Evolutionary conservation across 1,140 invertebrate genomes (phyloP).

Genomic region (Ditylenchus dipsaci): DNA sequence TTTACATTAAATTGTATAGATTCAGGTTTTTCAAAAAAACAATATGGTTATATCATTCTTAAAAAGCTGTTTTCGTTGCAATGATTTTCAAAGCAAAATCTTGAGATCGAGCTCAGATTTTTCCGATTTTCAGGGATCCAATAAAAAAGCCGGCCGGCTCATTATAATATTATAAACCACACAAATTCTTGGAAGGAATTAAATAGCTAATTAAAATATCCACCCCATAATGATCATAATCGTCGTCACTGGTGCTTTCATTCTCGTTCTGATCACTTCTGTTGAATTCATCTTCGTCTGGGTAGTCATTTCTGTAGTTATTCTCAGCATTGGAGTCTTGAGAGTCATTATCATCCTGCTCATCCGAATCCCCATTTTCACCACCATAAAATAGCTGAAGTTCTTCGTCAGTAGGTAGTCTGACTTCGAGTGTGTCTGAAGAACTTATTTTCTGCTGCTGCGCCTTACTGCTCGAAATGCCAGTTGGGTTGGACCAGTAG

Average conservation of each 20-base stretch:
- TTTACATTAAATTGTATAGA: no score
- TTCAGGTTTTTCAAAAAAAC: no score
- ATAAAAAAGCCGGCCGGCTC: no score
- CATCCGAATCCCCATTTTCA: slow-evolving; percentile 30
- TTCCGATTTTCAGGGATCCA: no score
- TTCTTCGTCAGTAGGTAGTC: slow-evolving; percentile 26
- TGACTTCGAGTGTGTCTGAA: slow-evolving; percentile 5
- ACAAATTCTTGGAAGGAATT: no score
- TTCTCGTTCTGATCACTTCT: slow-evolving; percentile 19
- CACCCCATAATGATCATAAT: neutral
- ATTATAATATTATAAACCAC: no score
- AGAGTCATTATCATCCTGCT: slow-evolving; percentile 33
- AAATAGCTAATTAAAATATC: no score
- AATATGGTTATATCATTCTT: no score
- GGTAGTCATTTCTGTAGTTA: slow-evolving; percentile 47
- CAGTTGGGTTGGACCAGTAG: slow-evolving; percentile 5
- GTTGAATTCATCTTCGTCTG: slow-evolving; percentile 44
- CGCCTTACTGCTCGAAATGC: neutral
- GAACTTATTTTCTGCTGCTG: neutral
- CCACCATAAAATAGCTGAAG: slow-evolving; percentile 25
- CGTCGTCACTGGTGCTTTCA: slow-evolving; percentile 26
- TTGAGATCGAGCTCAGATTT: no score
- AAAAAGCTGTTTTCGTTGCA: no score
- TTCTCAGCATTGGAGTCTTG: slow-evolving; percentile 45
- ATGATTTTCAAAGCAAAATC: no score